phyloP scores from a whole-genome alignment of 2,797 vertebrate species.

The Dallia pectoralis region DNA sequence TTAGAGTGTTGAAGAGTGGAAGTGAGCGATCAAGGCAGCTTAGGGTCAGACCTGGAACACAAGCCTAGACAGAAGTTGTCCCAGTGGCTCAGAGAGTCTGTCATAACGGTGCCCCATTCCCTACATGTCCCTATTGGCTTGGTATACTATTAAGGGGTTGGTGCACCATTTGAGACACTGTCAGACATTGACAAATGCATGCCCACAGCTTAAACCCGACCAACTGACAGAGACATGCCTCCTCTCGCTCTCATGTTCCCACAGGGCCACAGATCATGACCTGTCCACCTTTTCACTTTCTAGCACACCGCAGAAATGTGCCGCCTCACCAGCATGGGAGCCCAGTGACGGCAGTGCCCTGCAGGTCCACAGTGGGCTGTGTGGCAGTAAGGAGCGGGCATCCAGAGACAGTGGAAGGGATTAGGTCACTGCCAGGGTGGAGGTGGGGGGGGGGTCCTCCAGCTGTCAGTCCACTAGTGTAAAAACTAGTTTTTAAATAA shows the following conservation, averaged over 20 bases:
- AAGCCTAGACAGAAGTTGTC: background rate
- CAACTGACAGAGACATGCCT: constrained; percentile 30
- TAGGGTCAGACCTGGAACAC: constrained; percentile 61
- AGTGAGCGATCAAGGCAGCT: constrained; percentile 40
- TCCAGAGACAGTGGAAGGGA: constrained; percentile 23
- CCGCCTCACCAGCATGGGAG: constrained; percentile 2
- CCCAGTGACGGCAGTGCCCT: constrained; percentile 4
- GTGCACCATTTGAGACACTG: background rate
- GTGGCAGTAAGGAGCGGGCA: constrained; percentile 15
- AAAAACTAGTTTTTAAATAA: constrained; percentile 32
- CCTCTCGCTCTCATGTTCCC: constrained; percentile 38
- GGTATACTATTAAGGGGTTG: background rate
- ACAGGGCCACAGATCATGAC: constrained; percentile 50
- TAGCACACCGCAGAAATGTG: constrained; percentile 49
- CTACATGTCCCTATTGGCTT: background rate
- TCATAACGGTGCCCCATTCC: background rate
- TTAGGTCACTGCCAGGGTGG: constrained; percentile 48
- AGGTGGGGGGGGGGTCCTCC: constrained; percentile 2
- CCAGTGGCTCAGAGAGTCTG: constrained; percentile 14
- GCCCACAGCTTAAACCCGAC: constrained; percentile 17
- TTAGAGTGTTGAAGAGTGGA: constrained; percentile 30
- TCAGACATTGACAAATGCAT: constrained; percentile 38
- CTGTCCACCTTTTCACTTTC: constrained; percentile 55
- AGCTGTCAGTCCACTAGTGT: constrained; percentile 31
- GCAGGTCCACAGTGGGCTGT: constrained; percentile 34